Conservation (phyloP, 2,888 invertebrate species). For the Sphinx pinastri region DNA sequence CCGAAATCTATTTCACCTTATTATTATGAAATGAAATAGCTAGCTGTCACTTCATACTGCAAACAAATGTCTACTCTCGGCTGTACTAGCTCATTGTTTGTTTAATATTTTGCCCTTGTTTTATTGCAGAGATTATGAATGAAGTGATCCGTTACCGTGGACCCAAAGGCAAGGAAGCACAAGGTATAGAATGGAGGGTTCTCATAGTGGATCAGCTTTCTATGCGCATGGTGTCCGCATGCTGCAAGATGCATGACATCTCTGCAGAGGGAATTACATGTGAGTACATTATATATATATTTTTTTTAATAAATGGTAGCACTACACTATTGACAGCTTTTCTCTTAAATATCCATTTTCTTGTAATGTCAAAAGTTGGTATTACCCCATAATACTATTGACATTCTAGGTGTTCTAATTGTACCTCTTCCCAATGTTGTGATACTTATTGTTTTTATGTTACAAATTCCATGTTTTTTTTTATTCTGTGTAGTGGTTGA, state of each 20-base stretch:
- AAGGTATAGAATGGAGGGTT: constrained; percentile 95
- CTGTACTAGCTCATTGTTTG: no score
- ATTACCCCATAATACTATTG: no score
- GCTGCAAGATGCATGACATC: constrained; percentile 99
- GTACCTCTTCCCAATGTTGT: constrained; percentile 85
- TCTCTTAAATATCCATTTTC: no score
- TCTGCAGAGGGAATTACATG: constrained; percentile 98
- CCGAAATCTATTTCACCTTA: no score
- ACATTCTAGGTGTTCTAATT: no score
- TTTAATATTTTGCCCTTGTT: not conserved
- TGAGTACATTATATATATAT: constrained; percentile 81
- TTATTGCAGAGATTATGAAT: constrained; percentile 95
- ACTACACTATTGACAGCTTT: no score
- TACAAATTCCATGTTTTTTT: constrained; percentile 22
- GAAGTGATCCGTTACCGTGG: constrained; percentile 97
- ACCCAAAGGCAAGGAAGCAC: constrained; percentile 89
- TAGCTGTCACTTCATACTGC: no score
- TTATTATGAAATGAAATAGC: no score
- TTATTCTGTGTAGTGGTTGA: constrained; percentile 91
- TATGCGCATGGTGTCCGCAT: constrained; percentile 99
- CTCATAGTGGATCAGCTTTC: constrained; percentile 98
- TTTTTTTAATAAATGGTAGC: no score
- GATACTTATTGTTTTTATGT: constrained; percentile 55
- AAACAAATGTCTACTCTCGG: no score
- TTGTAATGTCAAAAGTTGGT: no score